Conservation (phyloP, 2,797 vertebrate genomes). For the Petrocephalus schoutedeni region DNA sequence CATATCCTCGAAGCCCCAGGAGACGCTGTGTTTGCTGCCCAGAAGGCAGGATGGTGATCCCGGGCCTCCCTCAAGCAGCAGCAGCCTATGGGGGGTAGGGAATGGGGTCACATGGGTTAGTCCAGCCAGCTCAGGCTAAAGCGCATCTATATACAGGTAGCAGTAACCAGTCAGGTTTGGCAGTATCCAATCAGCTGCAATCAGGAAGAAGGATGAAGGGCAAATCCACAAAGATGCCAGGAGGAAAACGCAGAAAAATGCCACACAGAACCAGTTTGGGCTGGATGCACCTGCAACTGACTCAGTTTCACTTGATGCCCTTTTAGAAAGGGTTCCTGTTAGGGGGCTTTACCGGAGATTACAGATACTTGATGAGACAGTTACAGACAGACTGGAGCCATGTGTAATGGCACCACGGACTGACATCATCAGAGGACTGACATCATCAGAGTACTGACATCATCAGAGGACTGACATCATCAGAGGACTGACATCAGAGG, state of each 20-base stretch:
- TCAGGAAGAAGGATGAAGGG: neutral
- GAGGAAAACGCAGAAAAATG: neutral
- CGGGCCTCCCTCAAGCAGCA: conserved; percentile 92
- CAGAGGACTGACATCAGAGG: neutral
- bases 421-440: neutral
- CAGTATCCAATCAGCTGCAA: neutral
- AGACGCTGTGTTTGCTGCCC: conserved; percentile 93
- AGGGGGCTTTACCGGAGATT: neutral
- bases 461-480: neutral
- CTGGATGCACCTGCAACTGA: neutral
- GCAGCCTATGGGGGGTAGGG: conserved; percentile 63
- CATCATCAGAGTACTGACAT: neutral
- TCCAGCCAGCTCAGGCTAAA: neutral
- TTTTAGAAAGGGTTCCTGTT: neutral
- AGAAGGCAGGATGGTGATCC: conserved; percentile 94
- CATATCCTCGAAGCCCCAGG: conserved; percentile 99
- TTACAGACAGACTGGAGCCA: neutral
- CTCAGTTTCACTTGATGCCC: neutral
- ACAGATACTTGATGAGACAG: neutral
- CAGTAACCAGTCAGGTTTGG: neutral
- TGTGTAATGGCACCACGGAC: neutral
- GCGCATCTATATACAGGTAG: neutral
- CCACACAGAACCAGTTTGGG: neutral
- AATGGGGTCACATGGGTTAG: conserved; percentile 31
- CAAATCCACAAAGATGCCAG: neutral